Evolutionary conservation across 2,113 vertebrate genomes (phyloP).

Genomic region (Suricata suricatta): DNA sequence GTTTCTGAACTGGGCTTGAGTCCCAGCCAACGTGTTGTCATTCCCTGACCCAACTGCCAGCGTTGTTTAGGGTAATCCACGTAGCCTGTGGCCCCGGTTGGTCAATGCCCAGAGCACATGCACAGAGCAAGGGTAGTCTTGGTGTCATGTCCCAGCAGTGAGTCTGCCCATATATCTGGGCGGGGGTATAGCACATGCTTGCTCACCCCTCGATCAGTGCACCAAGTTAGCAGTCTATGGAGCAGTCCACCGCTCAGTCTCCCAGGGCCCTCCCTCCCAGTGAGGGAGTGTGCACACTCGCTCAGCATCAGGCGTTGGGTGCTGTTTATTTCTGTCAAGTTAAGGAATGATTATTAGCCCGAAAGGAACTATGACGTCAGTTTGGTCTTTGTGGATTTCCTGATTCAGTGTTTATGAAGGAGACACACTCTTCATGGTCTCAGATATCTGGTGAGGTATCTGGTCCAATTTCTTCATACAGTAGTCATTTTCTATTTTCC

Average conservation of each 20-base stretch:
- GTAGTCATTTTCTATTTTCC: constrained; percentile 34
- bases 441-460: constrained; percentile 11
- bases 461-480: neutral
- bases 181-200: neutral
- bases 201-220: neutral
- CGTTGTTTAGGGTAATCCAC: neutral
- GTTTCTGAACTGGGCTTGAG: neutral
- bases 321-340: neutral
- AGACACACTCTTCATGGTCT: neutral
- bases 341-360: constrained; percentile 35
- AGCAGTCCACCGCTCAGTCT: neutral
- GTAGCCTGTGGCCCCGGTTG: neutral
- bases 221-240: neutral
- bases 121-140: neutral
- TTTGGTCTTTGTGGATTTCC: constrained; percentile 66
- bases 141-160: rapidly evolving
- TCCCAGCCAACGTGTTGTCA: neutral
- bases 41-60: neutral
- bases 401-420: constrained; percentile 51
- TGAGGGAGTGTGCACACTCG: neutral
- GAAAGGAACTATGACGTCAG: constrained; percentile 49
- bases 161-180: neutral
- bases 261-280: neutral
- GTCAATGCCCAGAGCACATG: rapidly evolving
- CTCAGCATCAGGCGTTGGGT: neutral